Evolutionary conservation across 2,888 invertebrate genomes (phyloP), one percentile per base, ranked within the genome.

Genomic region (Orchesellides sinensis): DNA sequence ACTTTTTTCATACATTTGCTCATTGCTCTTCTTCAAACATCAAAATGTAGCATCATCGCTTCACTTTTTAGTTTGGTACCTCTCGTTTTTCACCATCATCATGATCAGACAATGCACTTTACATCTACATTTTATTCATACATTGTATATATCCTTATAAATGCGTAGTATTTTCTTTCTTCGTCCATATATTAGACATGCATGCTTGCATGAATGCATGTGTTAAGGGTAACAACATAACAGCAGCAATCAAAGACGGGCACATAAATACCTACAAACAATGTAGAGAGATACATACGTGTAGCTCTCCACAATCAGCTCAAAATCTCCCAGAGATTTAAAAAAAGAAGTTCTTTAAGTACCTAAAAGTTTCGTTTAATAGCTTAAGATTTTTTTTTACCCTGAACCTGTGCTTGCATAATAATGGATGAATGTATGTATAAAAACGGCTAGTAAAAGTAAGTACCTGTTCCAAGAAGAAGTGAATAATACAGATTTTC

Each of bases 401-500:
- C n/a, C n/a, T n/a, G n/a, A n/a, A n/a, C n/a, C n/a, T n/a, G 45
- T 40, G 40, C 52, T 70, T n/a, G 29, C 47, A 29, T 27, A 45
- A 59, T 72, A 65, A 70, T 69, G 69, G 32, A 70, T 70, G 61
- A 40, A 59, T 70, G 27, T 40, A 49, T 63, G 35, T 49, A 47
- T 65, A 25, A 19, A 72, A 45, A 10, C 61, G 8, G 10, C 19
- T 2, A n/a, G 45, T 17, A 52, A 21, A 61, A 17, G 12, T 5
- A 81, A 81, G 81, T 81, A 81, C 81, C 81, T 81, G 74, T 81
- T 81, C 81, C 81, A 81, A 81, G 81, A n/a, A n/a, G n/a, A 81
- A 74, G 23, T 81, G 81, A 72, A 81, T 63, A 80, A 65, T n/a
- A n/a, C n/a, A 74, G 52, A 74, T 80, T 72, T 59, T 73, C 73